Base-by-base conservation (phyloP, 2,888 invertebrate species). In the Orthonevra nobilis region DNA sequence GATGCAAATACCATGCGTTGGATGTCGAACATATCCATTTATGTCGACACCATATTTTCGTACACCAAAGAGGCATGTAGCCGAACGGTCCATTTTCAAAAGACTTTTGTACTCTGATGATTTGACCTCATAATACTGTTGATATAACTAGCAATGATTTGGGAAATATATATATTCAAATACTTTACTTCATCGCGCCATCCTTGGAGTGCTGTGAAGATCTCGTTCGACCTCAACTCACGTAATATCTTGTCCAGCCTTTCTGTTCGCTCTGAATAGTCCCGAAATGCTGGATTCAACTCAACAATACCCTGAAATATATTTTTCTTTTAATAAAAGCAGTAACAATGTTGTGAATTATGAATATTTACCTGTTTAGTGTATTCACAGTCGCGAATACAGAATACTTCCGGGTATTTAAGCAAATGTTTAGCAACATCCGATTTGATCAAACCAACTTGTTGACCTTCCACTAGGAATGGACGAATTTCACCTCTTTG, bases 11-110 rank as follows among this genome's bases (percentile, higher is more conserved):
- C 97, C 96, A 88, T 94, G 94, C 52, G 93, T 92, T 28, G 95
- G 95, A 89, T 96, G 94, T 86, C 92, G 92, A 54, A 96, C 94
- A 88, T 95, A 98, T 9, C 97, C 98, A 87, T 96, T 97, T 69
- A 98, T 96, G 87, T 97, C 97, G 58, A 97, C 96, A 15, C 98
- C 98, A 89, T 97, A 98, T 88, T 96, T 96, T 83, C 96, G 92
- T 83, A 97, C 95, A 54, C 98, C 98, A 90, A 98, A 97, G 58
- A 98, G 89, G 91, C 97, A 96, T 74, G 97, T 95, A 68, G 97
- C 97, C 70, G 96, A 95, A 82, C 98, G 91, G 87, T 98, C 98
- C 95, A 98, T 96, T 87, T 94, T 94, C 83, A 92, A 85, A 20
- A 92, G 86, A 81, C 90, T 90, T 82, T 90, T 91, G 84, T 91